Conservation (phyloP, 2,888 invertebrate genomes). For the Scaptomyza reducta region DNA sequence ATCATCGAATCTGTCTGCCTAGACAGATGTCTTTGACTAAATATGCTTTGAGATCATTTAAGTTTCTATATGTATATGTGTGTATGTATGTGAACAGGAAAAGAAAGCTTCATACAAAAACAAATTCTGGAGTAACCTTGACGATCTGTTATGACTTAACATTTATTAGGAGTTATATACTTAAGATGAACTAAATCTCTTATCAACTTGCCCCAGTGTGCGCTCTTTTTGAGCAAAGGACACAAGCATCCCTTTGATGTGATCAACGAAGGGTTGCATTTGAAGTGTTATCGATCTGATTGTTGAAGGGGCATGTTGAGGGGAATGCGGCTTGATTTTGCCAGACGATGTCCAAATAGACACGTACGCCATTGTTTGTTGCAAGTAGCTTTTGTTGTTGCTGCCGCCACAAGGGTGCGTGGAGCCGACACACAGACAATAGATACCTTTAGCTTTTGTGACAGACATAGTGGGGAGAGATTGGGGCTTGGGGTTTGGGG, state of each 20-base stretch:
- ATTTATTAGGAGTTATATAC: too few species aligned
- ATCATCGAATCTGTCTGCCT: neutral
- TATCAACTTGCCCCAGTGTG: slow-evolving; percentile 17
- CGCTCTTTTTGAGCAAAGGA: too few species aligned
- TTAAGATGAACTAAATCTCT: slow-evolving; percentile 8
- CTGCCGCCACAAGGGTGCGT: slow-evolving; percentile 29
- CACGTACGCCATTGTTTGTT: slow-evolving; percentile 45
- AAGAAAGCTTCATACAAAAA: too few species aligned
- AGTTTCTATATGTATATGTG: too few species aligned
- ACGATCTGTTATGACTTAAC: too few species aligned
- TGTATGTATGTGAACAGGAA: too few species aligned
- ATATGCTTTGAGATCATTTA: slow-evolving; percentile 1
- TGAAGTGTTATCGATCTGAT: slow-evolving; percentile 2
- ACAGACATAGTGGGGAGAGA: neutral
- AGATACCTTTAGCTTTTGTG: slow-evolving; percentile 8
- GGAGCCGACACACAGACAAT: slow-evolving; percentile 5
- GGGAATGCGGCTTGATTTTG: neutral
- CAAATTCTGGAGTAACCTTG: too few species aligned
- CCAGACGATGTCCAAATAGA: slow-evolving; percentile 24
- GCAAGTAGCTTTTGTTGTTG: slow-evolving; percentile 3
- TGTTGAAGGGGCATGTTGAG: neutral
- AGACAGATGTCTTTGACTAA: slow-evolving; percentile 5
- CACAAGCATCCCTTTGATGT: slow-evolving; percentile 1
- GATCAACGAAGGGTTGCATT: slow-evolving; percentile 29
- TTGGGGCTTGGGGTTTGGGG: neutral